These are phyloP conservation scores for Sciaenops ocellatus DNA, from an alignment of 2,797 vertebrate species.

Conservation along the genomic window DNA sequence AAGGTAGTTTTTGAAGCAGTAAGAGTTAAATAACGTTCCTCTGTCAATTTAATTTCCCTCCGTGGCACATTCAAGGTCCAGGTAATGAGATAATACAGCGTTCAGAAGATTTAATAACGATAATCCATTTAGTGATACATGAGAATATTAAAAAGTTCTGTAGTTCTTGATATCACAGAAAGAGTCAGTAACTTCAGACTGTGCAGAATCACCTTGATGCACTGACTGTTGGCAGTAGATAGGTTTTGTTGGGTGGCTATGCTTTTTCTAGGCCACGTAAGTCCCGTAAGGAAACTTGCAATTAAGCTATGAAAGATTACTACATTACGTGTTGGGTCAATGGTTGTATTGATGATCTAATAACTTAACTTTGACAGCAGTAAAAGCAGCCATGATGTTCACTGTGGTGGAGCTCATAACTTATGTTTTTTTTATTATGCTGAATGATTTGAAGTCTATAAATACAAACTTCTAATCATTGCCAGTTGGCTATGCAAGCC, in stretches of 20 bases:
- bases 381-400: not conserved
- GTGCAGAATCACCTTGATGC: constrained; percentile 26
- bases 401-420: not conserved
- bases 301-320: constrained; percentile 12
- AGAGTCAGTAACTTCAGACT: constrained; percentile 4
- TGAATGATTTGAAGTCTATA: not conserved
- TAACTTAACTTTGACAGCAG: not conserved
- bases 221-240: constrained; percentile 8
- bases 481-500: constrained; percentile 6
- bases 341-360: not conserved
- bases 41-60: constrained; percentile 26
- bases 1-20: not conserved
- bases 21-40: constrained; percentile 15
- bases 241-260: constrained; percentile 9
- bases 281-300: constrained; percentile 7
- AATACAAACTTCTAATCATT: constrained; percentile 3
- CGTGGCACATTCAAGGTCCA: constrained; percentile 20
- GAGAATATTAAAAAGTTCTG: constrained; percentile 16
- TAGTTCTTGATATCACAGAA: constrained; percentile 1
- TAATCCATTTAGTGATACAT: constrained; percentile 19
- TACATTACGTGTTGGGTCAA: not conserved
- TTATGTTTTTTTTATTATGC: not conserved
- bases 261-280: constrained; percentile 10
- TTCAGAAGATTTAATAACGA: constrained; percentile 39
- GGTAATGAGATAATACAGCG: constrained; percentile 45